Base-by-base conservation (phyloP, 2,888 invertebrate genomes). In the Oscheius myriophilus region DNA sequence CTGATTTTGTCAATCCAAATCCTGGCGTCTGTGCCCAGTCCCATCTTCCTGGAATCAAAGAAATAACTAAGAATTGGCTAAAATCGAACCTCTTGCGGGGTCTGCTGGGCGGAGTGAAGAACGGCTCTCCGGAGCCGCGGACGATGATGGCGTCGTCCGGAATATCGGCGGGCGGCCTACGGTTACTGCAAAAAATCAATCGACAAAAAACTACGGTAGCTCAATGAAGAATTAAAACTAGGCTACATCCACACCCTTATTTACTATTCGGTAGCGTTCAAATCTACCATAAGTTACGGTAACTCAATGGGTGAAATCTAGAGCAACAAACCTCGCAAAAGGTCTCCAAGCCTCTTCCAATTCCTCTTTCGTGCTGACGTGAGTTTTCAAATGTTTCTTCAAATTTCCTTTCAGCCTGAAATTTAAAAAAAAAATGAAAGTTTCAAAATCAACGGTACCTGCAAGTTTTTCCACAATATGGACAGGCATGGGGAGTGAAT, bases 301-400 rank as follows among this genome's bases (percentile, higher is more conserved):
- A 55, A n/a, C n/a, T n/a, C n/a, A n/a, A n/a, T n/a, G n/a, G n/a
- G n/a, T n/a, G n/a, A n/a, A n/a, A n/a, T n/a, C n/a, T n/a, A n/a
- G n/a, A n/a, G n/a, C n/a, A n/a, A n/a, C n/a, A n/a, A n/a, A 65
- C 84, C 84, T 84, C n/a, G 85, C 84, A 70, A 86, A 86, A 9
- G 86, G 86, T 54, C 80, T 77, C 86, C 86, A 86, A 1, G 85
- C 86, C 39, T 80, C 82, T 67, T 87, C 86, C 23, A 86, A 72
- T 58, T 86, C 86, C 70, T 85, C 85, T 62, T 86, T 85, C 16
- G 83, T 78, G n/a, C 74, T 79, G 2, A 87, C 85, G 62, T 86
- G 86, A 2, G 86, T 86, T 61, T 86, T 82, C 43, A 86, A 66
- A 71, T 86, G 86, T 58, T 86, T 86, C 70, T 86, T 86, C 54